Evolutionary conservation across 2,888 invertebrate genomes (phyloP), one percentile per base, ranked within the genome.

Genomic region (Eilema sororculum): DNA sequence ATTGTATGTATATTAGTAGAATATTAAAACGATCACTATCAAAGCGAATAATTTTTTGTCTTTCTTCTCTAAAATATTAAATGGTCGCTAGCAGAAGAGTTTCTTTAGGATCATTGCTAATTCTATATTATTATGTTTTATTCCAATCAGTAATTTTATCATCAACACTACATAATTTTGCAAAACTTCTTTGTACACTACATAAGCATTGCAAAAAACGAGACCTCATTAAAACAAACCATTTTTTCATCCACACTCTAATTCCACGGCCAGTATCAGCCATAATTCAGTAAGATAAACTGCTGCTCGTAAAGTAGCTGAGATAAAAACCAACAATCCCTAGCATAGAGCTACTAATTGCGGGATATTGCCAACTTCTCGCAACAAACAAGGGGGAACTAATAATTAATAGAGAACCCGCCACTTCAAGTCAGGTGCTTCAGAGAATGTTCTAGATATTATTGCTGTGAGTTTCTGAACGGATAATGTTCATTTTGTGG

Each of bases 381-480:
- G 69, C 74, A 73, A 79, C 76, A 76, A 78, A 63, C 80, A 66
- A 67, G 65, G 13, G 68, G 60, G 28, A 80, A 82, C 80, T 77
- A 72, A 80, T 81, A 81, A 81, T 81, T 82, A 82, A 82, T 80
- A 82, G 78, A 75, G 64, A 62, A 74, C 70, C 75, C 33, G 71
- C 75, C 76, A 65, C 81, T 80, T 78, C 62, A 77, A 52, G 52
- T 52, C 52, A 52, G 66, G 69, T 71, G 10, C 63, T 33, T 37
- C 30, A 70, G 64, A 33, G 67, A 67, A 71, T 60, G 67, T 52
- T 71, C 64, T 60, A 67, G 59, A 60, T 16, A 62, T 56, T 68
- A 12, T 59, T 30, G 22, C 4, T 60, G 20, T 65, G 57, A 37
- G 57, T 64, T 60, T 67, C 24, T 33, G 16, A 22, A 56, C 20